These are phyloP conservation scores for Callaeas wilsoni DNA, from an alignment of 2,113 vertebrate genomes.

Conservation along the genomic window DNA sequence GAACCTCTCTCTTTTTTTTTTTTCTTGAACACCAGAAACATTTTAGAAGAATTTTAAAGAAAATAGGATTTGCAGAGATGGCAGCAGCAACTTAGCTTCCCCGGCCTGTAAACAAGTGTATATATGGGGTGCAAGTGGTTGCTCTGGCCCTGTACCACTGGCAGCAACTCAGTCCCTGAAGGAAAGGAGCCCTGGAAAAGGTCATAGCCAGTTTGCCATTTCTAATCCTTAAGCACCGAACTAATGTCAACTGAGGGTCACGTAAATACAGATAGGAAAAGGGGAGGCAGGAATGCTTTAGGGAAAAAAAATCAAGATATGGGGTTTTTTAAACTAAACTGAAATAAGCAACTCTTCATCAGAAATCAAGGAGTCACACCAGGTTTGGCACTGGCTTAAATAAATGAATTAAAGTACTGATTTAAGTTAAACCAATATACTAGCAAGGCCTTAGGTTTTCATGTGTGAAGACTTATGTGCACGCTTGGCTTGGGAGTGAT, in stretches of 20 bases:
- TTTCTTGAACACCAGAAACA: not conserved
- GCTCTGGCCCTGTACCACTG: not conserved
- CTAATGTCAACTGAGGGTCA: not conserved
- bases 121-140: not conserved
- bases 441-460: constrained; percentile 45
- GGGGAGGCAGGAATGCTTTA: not conserved
- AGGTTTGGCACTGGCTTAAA: not conserved
- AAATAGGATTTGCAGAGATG: not conserved
- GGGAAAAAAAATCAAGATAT: accelerated
- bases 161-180: not conserved
- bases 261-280: not conserved
- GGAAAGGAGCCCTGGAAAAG: not conserved
- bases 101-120: not conserved
- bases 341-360: not conserved
- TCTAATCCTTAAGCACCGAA: not conserved
- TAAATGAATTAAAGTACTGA: constrained; percentile 50
- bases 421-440: constrained; percentile 50
- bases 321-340: not conserved
- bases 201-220: not conserved
- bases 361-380: not conserved
- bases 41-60: not conserved
- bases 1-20: not conserved
- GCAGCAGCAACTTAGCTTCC: not conserved
- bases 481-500: constrained; percentile 44
- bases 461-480: constrained; percentile 38